Conservation (phyloP, 53 echinoderm and acorn worm genomes). For the Actinopyga echinites region DNA sequence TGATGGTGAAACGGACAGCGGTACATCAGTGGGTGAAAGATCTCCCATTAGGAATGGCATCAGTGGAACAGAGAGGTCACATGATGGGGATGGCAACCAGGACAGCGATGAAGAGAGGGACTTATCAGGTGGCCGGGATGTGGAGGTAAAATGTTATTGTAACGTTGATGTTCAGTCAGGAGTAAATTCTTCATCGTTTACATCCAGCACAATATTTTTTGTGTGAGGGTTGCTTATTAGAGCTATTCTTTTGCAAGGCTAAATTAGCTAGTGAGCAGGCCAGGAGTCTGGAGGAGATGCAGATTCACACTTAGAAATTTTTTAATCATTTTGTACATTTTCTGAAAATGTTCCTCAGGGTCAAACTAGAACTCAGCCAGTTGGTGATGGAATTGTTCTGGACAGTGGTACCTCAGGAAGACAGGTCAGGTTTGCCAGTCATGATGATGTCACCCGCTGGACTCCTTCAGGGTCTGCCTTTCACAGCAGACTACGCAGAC, state of each 20-base stretch:
- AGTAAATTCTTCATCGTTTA: too few species aligned
- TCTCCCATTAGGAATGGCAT: conserved; percentile 27
- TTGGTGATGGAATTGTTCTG: conserved; percentile 52
- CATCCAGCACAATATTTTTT: too few species aligned
- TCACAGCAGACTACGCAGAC: conserved; percentile 12
- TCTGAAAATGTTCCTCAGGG: conserved; percentile 18
- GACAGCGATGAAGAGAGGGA: neutral
- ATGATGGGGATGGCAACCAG: neutral
- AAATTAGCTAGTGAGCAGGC: too few species aligned
- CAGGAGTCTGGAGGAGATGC: too few species aligned
- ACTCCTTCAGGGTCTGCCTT: conserved; percentile 39
- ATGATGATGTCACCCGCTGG: conserved; percentile 44
- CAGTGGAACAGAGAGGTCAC: neutral
- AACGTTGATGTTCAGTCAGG: too few species aligned
- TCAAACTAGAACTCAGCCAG: conserved; percentile 56
- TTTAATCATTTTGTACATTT: neutral
- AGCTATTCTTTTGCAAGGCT: too few species aligned
- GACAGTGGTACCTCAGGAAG: conserved; percentile 1
- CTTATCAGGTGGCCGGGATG: neutral
- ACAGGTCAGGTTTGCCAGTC: conserved; percentile 62
- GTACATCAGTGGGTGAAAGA: conserved; percentile 28
- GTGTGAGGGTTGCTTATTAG: too few species aligned
- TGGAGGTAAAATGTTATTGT: neutral
- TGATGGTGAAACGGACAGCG: conserved; percentile 69
- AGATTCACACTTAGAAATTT: neutral